These are phyloP conservation scores for Lagocephalus sceleratus DNA, from an alignment of 2,797 vertebrate genomes.

Conservation along the genomic window DNA sequence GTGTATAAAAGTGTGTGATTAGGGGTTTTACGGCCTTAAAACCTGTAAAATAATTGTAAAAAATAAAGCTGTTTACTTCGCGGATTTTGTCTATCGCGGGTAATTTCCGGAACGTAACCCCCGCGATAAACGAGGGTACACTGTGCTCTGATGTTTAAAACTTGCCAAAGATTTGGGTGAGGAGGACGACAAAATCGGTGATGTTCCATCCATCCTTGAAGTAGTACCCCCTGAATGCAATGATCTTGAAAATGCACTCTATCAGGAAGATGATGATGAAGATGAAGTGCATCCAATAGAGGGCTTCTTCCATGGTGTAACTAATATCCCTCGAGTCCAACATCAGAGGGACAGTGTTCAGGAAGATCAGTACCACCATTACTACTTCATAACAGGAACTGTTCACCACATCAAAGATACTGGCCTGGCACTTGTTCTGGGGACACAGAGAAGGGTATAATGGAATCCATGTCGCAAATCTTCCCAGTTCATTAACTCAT, in stretches of 20 bases:
- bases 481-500: not conserved
- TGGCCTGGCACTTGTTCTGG: conserved; percentile 81
- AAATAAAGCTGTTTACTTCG: no score
- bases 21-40: no score
- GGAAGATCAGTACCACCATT: conserved; percentile 87
- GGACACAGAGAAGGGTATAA: not conserved
- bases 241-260: conserved; percentile 86
- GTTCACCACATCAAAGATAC: conserved; percentile 85
- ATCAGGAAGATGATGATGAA: conserved; percentile 84
- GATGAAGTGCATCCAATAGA: conserved; percentile 75
- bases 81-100: no score
- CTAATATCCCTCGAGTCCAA: conserved; percentile 83
- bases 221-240: conserved; percentile 81
- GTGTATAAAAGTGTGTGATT: no score
- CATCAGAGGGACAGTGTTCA: conserved; percentile 89
- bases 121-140: no score
- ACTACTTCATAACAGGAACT: conserved; percentile 83
- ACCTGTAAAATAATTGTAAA: no score
- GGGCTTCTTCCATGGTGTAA: conserved; percentile 57
- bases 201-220: conserved; percentile 86
- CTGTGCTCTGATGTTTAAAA: not conserved
- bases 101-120: no score
- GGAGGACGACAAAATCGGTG: conserved; percentile 88
- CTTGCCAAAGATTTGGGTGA: conserved; percentile 23
- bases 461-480: not conserved